Evolutionary conservation across 1,140 invertebrate species (phyloP).

Genomic region (Drosophila ananassae): DNA sequence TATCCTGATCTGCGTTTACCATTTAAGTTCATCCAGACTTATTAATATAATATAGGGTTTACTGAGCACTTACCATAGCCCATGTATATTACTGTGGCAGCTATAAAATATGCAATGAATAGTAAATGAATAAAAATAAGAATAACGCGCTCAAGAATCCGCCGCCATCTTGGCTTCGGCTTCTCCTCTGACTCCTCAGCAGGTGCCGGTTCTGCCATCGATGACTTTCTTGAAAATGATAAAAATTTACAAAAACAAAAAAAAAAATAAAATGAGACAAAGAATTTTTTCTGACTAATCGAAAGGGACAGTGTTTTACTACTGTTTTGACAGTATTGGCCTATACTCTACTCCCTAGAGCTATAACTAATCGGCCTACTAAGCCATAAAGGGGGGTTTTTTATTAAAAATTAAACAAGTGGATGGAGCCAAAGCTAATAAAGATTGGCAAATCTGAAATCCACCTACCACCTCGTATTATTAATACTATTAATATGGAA

Average conservation of each 20-base stretch:
- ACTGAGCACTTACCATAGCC: constrained; percentile 15
- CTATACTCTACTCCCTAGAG: too few species aligned
- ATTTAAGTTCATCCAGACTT: background rate
- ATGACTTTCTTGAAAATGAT: background rate
- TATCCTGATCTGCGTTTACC: background rate
- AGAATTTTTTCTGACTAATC: too few species aligned
- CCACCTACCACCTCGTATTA: too few species aligned
- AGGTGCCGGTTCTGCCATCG: background rate
- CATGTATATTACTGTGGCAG: constrained; percentile 12
- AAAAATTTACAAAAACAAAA: background rate
- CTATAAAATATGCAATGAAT: constrained; percentile 33
- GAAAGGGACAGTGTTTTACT: too few species aligned
- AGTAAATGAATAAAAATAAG: constrained; percentile 36
- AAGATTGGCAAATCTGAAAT: too few species aligned
- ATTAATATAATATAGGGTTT: background rate
- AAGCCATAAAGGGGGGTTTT: too few species aligned
- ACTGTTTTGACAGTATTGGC: too few species aligned
- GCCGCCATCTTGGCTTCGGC: background rate
- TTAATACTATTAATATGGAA: too few species aligned
- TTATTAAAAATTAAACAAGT: too few species aligned
- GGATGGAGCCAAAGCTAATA: too few species aligned
- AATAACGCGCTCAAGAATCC: background rate
- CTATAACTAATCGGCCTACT: too few species aligned
- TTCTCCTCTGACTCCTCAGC: background rate
- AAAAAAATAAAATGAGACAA: background rate